Evolutionary conservation across 2,113 vertebrate genomes (phyloP), one percentile per base, ranked within the genome.

Genomic region (Leptobrachium ailaonicum): DNA sequence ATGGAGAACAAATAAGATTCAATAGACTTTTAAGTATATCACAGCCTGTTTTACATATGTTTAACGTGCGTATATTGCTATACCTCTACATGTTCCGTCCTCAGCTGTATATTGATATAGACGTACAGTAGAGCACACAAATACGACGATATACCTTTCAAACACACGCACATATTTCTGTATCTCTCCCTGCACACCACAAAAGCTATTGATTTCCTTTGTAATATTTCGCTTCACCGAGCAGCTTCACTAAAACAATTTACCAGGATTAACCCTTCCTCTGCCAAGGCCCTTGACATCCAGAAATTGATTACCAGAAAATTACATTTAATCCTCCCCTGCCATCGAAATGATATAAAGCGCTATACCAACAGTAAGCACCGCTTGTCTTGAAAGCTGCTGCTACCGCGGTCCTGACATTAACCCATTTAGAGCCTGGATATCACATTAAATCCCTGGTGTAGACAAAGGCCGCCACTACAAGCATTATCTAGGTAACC

Each of bases 211-310:
- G 78, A 80, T 80, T 80, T 80, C 53, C 64, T 74, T 53, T 68
- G 78, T 80, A 80, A 80, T 80, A 80, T 69, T 80, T 47, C 73
- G 78, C 78, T 80, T 80, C 78, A 74, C 53, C 68, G 78, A 80
- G 78, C 78, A 80, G 78, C 78, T 74, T 80, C 78, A 80, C 60
- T 74, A 80, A 80, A 80, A 74, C 71, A 80, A 80, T 80, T 80
- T 80, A 80, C 62, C 64, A 80, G 32, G 53, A 80, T 74, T 73
- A 80, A 68, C 78, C 53, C 71, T 64, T 73, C 11, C 63, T 45
- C 50, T 62, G n/a, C 50, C 41, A 42, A 10, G 32, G 62, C 47
- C 58, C n/a, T 32, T 44, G 60, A 79, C 45, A 53, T 43, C 62
- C 40, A 64, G 9, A n/a, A 64, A 64, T 32, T 60, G 62, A 20